These are phyloP conservation scores for Salvelinus namaycush DNA, from an alignment of 2,113 vertebrate genomes.

Conservation along the genomic window DNA sequence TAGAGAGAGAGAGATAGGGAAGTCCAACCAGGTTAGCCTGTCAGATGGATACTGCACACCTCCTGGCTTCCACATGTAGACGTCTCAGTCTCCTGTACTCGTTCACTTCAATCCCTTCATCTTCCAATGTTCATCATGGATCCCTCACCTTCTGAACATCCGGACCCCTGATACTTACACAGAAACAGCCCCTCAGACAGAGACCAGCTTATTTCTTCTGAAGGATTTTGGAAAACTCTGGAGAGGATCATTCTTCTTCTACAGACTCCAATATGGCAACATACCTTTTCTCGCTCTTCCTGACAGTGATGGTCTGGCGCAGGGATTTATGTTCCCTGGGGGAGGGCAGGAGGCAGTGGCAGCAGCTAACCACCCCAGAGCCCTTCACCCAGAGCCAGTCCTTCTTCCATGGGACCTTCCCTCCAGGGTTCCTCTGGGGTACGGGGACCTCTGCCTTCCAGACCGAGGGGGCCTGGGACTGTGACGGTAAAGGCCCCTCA, in stretches of 20 bases:
- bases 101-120: not conserved
- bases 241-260: not conserved
- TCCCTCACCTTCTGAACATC: not conserved
- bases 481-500: conserved; percentile 83
- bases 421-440: conserved; percentile 87
- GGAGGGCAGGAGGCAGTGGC: conserved; percentile 82
- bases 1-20: conserved; percentile 51
- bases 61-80: conserved; percentile 26
- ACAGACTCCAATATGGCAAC: not conserved
- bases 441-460: conserved; percentile 88
- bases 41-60: conserved; percentile 60
- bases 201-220: not conserved
- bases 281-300: conserved; percentile 38
- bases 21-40: conserved; percentile 65
- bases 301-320: conserved; percentile 56
- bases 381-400: conserved; percentile 74
- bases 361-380: conserved; percentile 58
- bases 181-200: not conserved
- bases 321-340: conserved; percentile 64
- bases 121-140: not conserved
- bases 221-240: not conserved
- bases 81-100: not conserved
- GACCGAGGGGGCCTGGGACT: conserved; percentile 85
- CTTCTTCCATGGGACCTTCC: conserved; percentile 85
- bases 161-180: not conserved